Evolutionary conservation across 2,888 invertebrate species (phyloP), one percentile per base, ranked within the genome.

Genomic region (Drosophila falleni): DNA sequence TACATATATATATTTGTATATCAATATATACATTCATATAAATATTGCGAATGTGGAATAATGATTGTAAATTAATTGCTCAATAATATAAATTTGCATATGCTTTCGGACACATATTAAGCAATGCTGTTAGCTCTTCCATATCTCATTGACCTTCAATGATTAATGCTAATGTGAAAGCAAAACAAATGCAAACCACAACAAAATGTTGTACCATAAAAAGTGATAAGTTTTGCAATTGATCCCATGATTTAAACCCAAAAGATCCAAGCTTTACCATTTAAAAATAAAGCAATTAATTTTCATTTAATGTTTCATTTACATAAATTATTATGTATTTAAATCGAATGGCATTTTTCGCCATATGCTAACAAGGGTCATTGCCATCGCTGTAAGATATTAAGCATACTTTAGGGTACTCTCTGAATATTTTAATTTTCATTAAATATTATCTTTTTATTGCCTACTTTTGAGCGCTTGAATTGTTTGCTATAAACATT

Each of bases 141-240:
- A 65, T 74, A 84, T 86, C 84, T 87, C 86, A 74, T 88, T 88
- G 87, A 87, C 86, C 86, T 88, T 86, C 89, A 71, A 42, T 69
- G 73, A 54, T 66, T 6, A 65, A 74, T 74, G 80, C 54, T 76
- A 88, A 87, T 86, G 61, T 56, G 58, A 64, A 74, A 65, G 63
- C 69, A 49, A 81, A 76, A 74, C 68, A 74, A 75, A 69, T 56
- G 53, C 61, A 69, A 55, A 19, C 47, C 54, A 44, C 13, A 13
- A 41, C 50, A 54, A 62, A 65, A 58, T 58, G 70, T 50, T 58
- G 50, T 10, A 31, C 8, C 1, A 29, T 51, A 60, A 66, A 59
- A 50, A 23, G 37, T 29, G 29, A 35, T 19, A 26, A 26, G 61
- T 71, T 71, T 71, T 8, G 41, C 63, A 64, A 71, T 49, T 15